Evolutionary conservation across 2,113 vertebrate genomes (phyloP).

Genomic region (Morone saxatilis): DNA sequence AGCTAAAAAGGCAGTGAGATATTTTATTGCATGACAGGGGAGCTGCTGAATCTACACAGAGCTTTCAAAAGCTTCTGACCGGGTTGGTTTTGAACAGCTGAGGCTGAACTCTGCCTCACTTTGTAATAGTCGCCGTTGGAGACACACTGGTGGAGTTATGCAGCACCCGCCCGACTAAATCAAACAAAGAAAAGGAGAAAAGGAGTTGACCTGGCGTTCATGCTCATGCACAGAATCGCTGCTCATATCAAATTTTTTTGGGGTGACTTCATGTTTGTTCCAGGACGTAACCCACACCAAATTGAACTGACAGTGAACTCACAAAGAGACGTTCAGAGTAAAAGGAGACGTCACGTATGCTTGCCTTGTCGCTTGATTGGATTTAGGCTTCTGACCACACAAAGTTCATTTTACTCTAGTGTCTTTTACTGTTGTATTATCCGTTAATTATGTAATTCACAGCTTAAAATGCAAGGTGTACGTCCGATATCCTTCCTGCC

Average conservation of each 20-base stretch:
- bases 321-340: conserved; percentile 7
- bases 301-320: conserved; percentile 51
- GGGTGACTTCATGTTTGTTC: conserved; percentile 38
- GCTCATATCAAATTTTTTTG: conserved; percentile 36
- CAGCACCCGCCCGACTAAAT: conserved; percentile 2
- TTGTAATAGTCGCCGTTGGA: background rate
- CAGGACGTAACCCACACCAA: conserved; percentile 33
- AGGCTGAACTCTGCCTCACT: conserved; percentile 10
- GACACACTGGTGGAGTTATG: background rate
- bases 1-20: background rate
- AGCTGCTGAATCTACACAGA: background rate
- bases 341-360: conserved; percentile 10
- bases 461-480: background rate
- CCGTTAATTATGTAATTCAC: background rate
- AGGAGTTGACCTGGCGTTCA: background rate
- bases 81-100: background rate
- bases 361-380: conserved; percentile 32
- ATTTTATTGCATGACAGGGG: background rate
- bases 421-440: background rate
- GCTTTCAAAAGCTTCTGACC: background rate
- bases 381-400: background rate
- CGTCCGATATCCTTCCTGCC: background rate
- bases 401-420: background rate
- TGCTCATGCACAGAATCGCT: background rate
- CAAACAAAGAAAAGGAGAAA: conserved; percentile 1